Evolutionary conservation across 2,888 invertebrate genomes (phyloP).

Genomic region (Lagria hirta): DNA sequence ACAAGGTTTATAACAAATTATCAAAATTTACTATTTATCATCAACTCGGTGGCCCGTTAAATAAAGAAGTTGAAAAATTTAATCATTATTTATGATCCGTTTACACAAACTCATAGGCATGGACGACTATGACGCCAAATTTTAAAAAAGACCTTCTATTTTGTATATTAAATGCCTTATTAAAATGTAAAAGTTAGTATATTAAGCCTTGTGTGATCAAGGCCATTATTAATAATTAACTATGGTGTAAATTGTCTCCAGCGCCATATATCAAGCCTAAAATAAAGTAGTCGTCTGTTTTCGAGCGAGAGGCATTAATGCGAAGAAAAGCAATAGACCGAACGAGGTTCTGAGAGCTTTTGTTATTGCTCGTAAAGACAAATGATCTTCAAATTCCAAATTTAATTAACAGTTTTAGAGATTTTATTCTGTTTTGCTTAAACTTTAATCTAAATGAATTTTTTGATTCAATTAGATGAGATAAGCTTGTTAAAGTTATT

Average conservation of each 20-base stretch:
- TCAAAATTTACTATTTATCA: too few species aligned
- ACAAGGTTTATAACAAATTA: too few species aligned
- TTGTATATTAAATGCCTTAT: too few species aligned
- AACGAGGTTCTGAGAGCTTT: slow-evolving; percentile 3
- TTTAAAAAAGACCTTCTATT: too few species aligned
- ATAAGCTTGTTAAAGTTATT: too few species aligned
- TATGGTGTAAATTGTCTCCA: slow-evolving; percentile 1
- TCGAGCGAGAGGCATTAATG: not conserved
- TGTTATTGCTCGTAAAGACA: slow-evolving; percentile 6
- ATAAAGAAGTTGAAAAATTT: too few species aligned
- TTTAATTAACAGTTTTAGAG: slow-evolving; percentile 8
- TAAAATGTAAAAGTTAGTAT: too few species aligned
- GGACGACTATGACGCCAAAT: too few species aligned
- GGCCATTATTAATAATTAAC: slow-evolving; percentile 1
- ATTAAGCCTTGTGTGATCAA: too few species aligned
- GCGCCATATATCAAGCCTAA: slow-evolving; percentile 2
- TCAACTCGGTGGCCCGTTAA: too few species aligned
- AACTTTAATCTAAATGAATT: slow-evolving; percentile 2
- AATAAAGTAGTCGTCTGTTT: not conserved
- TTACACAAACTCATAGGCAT: too few species aligned
- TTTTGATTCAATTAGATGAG: slow-evolving; percentile 9
- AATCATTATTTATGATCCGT: too few species aligned
- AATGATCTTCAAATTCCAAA: slow-evolving; percentile 9
- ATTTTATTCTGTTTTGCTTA: slow-evolving; percentile 2
- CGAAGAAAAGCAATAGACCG: not conserved